A percentile compares a stretch with the other conserved stretches of the same genome.
Conservation (phyloP, 2,797 vertebrate species). For the Enteromius unitaeniatus region DNA sequence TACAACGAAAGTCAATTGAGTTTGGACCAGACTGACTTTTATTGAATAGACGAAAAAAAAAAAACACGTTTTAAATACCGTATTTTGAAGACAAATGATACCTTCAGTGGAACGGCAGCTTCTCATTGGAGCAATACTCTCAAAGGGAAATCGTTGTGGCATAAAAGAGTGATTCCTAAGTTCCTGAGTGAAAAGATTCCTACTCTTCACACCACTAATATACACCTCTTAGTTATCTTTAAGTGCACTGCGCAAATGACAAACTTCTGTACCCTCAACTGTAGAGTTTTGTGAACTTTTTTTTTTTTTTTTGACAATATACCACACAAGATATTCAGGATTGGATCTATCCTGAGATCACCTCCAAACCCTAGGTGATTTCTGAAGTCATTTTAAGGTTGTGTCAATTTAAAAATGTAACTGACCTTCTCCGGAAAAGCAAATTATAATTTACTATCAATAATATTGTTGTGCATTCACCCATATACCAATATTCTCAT, state of each 20-base stretch:
- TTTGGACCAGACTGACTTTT: background rate
- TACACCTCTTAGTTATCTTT: background rate
- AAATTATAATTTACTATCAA: background rate
- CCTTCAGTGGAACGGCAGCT: background rate
- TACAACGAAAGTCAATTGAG: background rate
- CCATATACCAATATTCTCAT: slow-evolving; percentile 51
- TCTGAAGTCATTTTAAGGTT: background rate
- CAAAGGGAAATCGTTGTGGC: background rate
- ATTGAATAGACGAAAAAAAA: background rate
- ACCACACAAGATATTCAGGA: background rate
- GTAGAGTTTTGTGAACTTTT: background rate
- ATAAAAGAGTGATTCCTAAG: no score
- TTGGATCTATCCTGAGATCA: background rate
- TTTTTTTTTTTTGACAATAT: background rate
- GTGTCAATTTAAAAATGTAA: background rate
- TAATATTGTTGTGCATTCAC: slow-evolving; percentile 2
- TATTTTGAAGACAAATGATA: background rate
- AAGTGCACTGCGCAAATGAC: background rate
- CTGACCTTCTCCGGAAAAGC: background rate
- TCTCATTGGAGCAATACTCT: background rate
- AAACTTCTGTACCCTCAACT: background rate
- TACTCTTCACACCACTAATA: background rate
- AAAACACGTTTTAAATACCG: background rate
- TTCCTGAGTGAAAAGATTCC: no score
- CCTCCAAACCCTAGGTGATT: background rate